Conservation (phyloP, 1,140 invertebrate genomes). For the Pseudachorutes palmiensis region DNA sequence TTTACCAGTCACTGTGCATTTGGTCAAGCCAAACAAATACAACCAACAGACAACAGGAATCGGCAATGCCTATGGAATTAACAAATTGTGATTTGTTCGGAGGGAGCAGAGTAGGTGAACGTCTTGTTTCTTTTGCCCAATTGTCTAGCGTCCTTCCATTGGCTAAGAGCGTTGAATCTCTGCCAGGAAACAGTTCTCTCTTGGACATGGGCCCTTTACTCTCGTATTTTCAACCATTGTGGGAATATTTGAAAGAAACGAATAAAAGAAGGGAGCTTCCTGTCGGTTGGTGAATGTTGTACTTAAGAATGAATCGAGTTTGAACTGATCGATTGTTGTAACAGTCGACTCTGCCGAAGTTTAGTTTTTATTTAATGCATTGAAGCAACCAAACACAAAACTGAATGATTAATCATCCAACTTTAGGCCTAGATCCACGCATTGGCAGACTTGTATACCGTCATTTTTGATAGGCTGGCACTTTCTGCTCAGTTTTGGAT, state of each 20-base stretch:
- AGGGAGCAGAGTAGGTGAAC: not conserved
- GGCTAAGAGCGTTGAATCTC: not conserved
- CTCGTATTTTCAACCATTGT: slow-evolving; percentile 1
- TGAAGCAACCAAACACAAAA: too few species aligned
- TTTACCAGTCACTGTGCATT: not conserved
- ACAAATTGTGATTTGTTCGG: not conserved
- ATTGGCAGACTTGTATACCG: too few species aligned
- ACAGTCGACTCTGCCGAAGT: too few species aligned
- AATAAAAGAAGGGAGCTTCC: not conserved
- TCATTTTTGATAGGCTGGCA: too few species aligned
- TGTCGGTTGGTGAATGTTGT: slow-evolving; percentile 6
- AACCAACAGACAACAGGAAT: not conserved
- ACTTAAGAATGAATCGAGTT: too few species aligned
- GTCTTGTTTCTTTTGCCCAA: not conserved
- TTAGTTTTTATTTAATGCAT: too few species aligned
- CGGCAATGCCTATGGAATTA: not conserved
- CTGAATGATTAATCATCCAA: too few species aligned
- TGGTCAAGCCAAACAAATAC: not conserved
- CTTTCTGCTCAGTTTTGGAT: too few species aligned
- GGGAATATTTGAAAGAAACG: slow-evolving; percentile 6
- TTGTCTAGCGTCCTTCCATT: not conserved
- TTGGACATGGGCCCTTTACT: not conserved
- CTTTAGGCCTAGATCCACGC: too few species aligned
- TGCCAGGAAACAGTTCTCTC: not conserved
- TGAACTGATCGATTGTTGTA: too few species aligned